Base-by-base conservation (phyloP, 2,113 vertebrate species). In the Columba janthina region DNA sequence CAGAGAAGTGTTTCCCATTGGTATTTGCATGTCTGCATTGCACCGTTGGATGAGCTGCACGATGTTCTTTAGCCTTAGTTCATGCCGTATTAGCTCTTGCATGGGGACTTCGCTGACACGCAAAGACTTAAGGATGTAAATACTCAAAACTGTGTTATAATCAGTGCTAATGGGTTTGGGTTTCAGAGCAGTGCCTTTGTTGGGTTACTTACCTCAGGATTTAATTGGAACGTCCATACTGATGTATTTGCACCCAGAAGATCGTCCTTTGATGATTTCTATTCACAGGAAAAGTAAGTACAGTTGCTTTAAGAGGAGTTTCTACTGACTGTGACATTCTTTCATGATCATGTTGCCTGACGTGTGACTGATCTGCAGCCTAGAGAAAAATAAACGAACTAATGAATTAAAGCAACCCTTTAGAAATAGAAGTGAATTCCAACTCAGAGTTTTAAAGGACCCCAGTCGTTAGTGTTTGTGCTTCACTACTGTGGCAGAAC, bases 161-260 rank as follows among this genome's bases (percentile, higher is more conserved):
- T 34, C 9, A 20, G 25, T 67, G 29, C 5, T 64, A 28, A 65
- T 69, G 14, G 90, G 10, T 74, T 65, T 6, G 56, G 38, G 15
- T 90, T 97, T 67, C 98, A 99, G 99, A 94, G 99, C 99, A 20
- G 99, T 99, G 96, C 99, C 99, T 90, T 97, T 99, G 97, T 97
- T 99, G 77, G 99, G 99, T 83, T 99, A 98, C 97, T 98, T 99
- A 57, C 99, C 99, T 94, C 99, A 99, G 75, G 99, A 99, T 96
- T 98, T 99, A 95, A 97, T 99, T 65, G 99, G 99, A 89, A 98
- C 98, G 0, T 99, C 99, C 1, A 80, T 99, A 73, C 88, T 99
- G 56, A 97, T 97, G 42, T 98, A 98, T 76, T 82, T 99, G 81
- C 98, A 99, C 91, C 98, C 99, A 6, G 98, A 99, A 26, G 99